These are phyloP conservation scores for Hemitrygon akajei DNA, from an alignment of 2,797 vertebrate genomes.

Conservation along the genomic window DNA sequence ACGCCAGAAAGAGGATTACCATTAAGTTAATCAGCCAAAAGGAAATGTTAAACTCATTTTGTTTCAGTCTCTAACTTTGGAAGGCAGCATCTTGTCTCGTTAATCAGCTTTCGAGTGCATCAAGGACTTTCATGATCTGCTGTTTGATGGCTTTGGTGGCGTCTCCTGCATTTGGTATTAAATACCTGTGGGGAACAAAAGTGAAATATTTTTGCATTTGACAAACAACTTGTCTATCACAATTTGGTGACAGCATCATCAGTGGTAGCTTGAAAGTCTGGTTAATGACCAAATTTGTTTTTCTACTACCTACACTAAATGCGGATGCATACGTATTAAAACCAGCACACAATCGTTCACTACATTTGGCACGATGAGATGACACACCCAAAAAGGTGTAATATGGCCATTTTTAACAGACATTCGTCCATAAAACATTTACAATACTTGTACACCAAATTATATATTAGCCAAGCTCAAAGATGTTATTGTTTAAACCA, in stretches of 20 bases:
- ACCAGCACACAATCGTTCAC: not conserved
- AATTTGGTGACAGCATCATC: not conserved
- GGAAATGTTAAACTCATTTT: conserved; percentile 50
- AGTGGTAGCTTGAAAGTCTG: not conserved
- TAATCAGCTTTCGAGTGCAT: conserved; percentile 90
- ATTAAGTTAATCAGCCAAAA: conserved; percentile 50
- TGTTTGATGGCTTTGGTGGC: conserved; percentile 99
- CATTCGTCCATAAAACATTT: not conserved
- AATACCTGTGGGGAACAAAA: conserved; percentile 64
- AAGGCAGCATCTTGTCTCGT: conserved; percentile 48
- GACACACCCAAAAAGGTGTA: not conserved
- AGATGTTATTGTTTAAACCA: not conserved
- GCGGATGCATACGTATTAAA: not conserved
- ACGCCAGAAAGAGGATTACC: conserved; percentile 52
- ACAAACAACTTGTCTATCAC: not conserved
- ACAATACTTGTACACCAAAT: not conserved
- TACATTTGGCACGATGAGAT: not conserved
- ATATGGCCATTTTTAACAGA: not conserved
- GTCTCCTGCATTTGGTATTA: conserved; percentile 96
- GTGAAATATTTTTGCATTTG: not conserved
- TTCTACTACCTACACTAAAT: not conserved
- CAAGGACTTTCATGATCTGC: conserved; percentile 98
- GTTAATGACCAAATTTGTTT: not conserved
- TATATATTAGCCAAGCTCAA: not conserved
- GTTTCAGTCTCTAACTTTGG: conserved; percentile 49